These are phyloP conservation scores for Mesorhabditis sp. DNA, from an alignment of 2,888 invertebrate genomes.

Conservation along the genomic window DNA sequence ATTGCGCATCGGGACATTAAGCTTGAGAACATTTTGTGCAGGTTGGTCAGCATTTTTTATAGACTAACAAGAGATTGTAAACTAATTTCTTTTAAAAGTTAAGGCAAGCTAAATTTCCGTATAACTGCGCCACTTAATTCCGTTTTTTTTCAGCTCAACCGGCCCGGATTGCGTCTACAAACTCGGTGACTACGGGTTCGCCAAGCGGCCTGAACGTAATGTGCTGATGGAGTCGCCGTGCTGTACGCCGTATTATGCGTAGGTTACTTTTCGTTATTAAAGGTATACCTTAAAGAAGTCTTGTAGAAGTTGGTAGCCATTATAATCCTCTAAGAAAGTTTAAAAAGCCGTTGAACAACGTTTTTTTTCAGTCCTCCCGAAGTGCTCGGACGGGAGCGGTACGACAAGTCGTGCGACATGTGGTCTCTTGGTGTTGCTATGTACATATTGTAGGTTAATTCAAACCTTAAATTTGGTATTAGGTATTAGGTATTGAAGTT, in stretches of 20 bases:
- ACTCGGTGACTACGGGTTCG: conserved; percentile 97
- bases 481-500: conserved; percentile 1
- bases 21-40: conserved; percentile 85
- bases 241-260: conserved; percentile 97
- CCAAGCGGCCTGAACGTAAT: conserved; percentile 76
- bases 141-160: conserved; percentile 27
- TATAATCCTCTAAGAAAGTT: not conserved
- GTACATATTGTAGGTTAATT: conserved; percentile 80
- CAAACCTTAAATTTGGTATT: not conserved
- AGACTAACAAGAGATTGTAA: not conserved
- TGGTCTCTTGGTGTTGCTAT: conserved; percentile 98
- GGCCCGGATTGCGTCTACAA: conserved; percentile 80
- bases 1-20: conserved; percentile 69
- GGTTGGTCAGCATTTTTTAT: conserved; percentile 55
- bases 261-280: conserved; percentile 12
- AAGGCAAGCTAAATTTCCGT: not conserved
- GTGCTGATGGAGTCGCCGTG: conserved; percentile 94
- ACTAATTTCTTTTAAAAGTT: not conserved
- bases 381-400: conserved; percentile 92
- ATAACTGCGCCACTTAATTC: not conserved
- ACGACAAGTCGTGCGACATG: conserved; percentile 97
- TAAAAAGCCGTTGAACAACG: conserved; percentile 5
- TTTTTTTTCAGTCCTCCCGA: conserved; percentile 66
- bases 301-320: too few relatives aligned
- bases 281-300: too few relatives aligned